Evolutionary conservation across 2,888 invertebrate species (phyloP), one percentile per base, ranked within the genome.

Genomic region (Miltochrista miniata): DNA sequence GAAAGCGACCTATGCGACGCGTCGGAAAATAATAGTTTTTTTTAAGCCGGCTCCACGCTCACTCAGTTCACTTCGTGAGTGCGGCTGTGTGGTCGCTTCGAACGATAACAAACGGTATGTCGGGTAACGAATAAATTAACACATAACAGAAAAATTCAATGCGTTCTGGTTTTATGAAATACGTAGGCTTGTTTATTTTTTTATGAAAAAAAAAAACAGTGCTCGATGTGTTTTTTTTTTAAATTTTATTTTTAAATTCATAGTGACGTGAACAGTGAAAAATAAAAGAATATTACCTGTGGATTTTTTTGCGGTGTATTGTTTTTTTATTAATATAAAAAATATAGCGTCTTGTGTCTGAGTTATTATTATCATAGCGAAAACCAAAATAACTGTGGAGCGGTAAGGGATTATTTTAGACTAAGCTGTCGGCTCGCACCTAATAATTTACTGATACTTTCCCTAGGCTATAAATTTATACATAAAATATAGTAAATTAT

Each of bases 391-490:
- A 87, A 79, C 84, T 75, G 67, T 67, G 78, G 72, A 79, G 84
- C 71, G 85, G 86, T 82, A 83, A 85, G 85, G 76, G 75, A 76
- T 76, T 85, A 85, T 85, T 87, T 88, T 82, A 78, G 83, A 72
- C 74, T 55, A 66, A 74, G 76, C 74, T 69, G 76, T 73, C 74
- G 73, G 66, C 66, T 67, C 62, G 66, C 60, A 69, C 61, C 72
- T 74, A 64, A 70, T 70, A 71, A 72, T 73, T 68, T 68, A 61
- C 52, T 62, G 46, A 60, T 59, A 51, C 59, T 66, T 62, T 49
- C 53, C 54, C 39, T 51, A 13, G 15, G 34, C 31, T 43, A 47
- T 53, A 51, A 51, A 51, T 48, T 36, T 42, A 48, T 50, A 35
- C 8, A 14, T 36, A n/a, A n/a, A n/a, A 14, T 38, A 7, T n/a